Conservation (phyloP, 1,140 invertebrate species). For the Drosophila ironensis region DNA sequence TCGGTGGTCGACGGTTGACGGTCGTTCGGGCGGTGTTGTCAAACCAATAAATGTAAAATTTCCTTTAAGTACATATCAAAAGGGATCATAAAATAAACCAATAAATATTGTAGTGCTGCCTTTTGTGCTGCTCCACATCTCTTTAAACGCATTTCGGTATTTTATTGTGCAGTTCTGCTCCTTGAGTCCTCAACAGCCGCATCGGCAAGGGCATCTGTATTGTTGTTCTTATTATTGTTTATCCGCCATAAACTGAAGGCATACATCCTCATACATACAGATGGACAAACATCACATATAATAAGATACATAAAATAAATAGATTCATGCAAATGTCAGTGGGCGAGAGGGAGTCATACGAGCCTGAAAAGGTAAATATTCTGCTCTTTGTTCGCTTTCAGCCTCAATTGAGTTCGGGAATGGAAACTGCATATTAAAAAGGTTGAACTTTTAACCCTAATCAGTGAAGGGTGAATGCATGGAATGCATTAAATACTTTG, state of each 20-base stretch:
- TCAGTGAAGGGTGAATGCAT: constrained; percentile 13
- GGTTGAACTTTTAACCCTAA: constrained; percentile 22
- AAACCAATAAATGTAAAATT: constrained; percentile 79
- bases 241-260: constrained; percentile 39
- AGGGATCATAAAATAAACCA: constrained; percentile 77
- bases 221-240: constrained; percentile 47
- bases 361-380: constrained; percentile 54
- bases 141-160: constrained; percentile 42
- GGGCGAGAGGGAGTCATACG: constrained; percentile 24
- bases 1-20: too few relatives aligned
- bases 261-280: constrained; percentile 21
- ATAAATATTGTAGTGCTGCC: constrained; percentile 60
- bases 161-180: constrained; percentile 66
- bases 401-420: constrained; percentile 51
- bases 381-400: constrained; percentile 34
- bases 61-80: constrained; percentile 77
- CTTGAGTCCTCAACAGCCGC: constrained; percentile 58
- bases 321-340: constrained; percentile 69
- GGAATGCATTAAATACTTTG: constrained; percentile 1
- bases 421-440: constrained; percentile 71
- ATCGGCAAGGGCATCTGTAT: constrained; percentile 3
- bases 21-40: constrained; percentile 70
- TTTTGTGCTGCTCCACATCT: background rate
- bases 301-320: constrained; percentile 74
- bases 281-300: constrained; percentile 8